phyloP scores from a whole-genome alignment of 2,888 invertebrate species.

The Napeogenes inachia region DNA sequence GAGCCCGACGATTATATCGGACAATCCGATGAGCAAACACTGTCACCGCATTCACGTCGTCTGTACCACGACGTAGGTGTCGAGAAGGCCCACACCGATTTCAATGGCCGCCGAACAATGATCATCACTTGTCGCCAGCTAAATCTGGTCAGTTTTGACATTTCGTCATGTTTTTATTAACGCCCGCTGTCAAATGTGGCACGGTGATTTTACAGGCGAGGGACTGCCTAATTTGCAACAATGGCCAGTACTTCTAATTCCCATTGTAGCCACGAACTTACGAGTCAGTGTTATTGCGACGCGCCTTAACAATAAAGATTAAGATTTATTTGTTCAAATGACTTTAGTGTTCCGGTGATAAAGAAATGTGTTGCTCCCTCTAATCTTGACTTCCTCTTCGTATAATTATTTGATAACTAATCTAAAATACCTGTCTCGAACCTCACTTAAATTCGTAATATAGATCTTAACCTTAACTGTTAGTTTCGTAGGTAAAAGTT shows the following conservation, averaged over 20 bases:
- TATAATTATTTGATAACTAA: background rate
- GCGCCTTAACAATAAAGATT: conserved; percentile 60
- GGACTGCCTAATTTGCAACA: conserved; percentile 71
- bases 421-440: too few species aligned
- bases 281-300: conserved; percentile 66
- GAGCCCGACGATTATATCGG: conserved; percentile 57
- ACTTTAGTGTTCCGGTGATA: conserved; percentile 51
- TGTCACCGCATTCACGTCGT: conserved; percentile 47
- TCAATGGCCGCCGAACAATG: conserved; percentile 63
- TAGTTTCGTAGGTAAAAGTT: too few species aligned
- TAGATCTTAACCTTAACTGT: too few species aligned
- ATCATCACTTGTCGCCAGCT: conserved; percentile 69
- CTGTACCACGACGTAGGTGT: conserved; percentile 58
- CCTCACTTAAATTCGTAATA: too few species aligned
- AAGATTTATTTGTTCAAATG: conserved; percentile 70
- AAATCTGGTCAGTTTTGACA: conserved; percentile 76
- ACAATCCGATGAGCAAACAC: conserved; percentile 69
- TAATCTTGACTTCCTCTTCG: conserved; percentile 39
- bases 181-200: conserved; percentile 63
- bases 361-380: conserved; percentile 43
- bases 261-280: conserved; percentile 64
- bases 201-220: conserved; percentile 61
- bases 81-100: conserved; percentile 68
- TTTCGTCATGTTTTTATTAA: conserved; percentile 75
- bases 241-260: conserved; percentile 69